A percentile compares a stretch with the other conserved stretches of the same genome.
These are phyloP conservation scores for Drosophila colorata DNA, from an alignment of 2,888 invertebrate species.

Conservation along the genomic window DNA sequence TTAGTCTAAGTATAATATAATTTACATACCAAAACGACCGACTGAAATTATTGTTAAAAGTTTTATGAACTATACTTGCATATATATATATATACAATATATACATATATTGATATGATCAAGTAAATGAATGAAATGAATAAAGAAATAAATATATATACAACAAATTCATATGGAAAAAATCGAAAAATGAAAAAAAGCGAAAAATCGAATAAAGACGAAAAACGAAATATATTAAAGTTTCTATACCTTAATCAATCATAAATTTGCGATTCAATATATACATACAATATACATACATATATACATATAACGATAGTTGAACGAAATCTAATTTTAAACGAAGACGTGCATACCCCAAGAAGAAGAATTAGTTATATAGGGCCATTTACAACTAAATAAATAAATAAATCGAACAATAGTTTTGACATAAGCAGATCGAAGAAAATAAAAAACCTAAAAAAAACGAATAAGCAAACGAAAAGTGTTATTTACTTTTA, in stretches of 20 bases:
- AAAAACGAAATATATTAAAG: slow-evolving; percentile 55
- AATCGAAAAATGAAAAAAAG: slow-evolving; percentile 7
- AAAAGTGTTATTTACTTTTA: slow-evolving; percentile 66
- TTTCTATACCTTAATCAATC: slow-evolving; percentile 74
- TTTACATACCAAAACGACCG: slow-evolving; percentile 82
- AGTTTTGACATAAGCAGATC: slow-evolving; percentile 52
- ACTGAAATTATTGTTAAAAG: slow-evolving; percentile 84
- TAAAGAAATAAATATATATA: slow-evolving; percentile 66
- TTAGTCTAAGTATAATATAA: slow-evolving; percentile 73
- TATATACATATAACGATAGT: slow-evolving; percentile 62
- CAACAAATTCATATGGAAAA: slow-evolving; percentile 55
- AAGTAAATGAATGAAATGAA: slow-evolving; percentile 64
- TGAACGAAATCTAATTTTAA: slow-evolving; percentile 60
- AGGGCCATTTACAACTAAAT: slow-evolving; percentile 65
- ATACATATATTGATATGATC: slow-evolving; percentile 80
- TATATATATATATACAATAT: slow-evolving; percentile 61
- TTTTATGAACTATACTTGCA: slow-evolving; percentile 81
- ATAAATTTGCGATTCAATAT: slow-evolving; percentile 73
- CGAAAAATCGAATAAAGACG: slow-evolving; percentile 3
- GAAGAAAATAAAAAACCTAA: slow-evolving; percentile 14
- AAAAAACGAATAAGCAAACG: neutral
- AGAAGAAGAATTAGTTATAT: slow-evolving; percentile 52
- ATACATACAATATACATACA: slow-evolving; percentile 62
- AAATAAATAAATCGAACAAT: slow-evolving; percentile 55
- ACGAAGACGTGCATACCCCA: slow-evolving; percentile 8